These are phyloP conservation scores for Platyscapa corneri DNA, from an alignment of 1,140 invertebrate species.

Conservation along the genomic window DNA sequence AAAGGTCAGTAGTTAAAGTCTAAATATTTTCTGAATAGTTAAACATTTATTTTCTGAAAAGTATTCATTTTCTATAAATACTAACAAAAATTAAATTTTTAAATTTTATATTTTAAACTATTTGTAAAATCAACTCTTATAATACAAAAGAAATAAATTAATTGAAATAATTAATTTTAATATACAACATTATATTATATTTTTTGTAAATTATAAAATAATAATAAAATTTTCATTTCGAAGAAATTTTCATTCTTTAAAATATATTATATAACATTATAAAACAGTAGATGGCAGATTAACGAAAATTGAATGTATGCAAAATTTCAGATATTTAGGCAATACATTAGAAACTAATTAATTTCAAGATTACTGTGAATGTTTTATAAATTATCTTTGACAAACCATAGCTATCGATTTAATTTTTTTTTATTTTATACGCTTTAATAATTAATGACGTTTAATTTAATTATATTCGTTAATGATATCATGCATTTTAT, in stretches of 20 bases:
- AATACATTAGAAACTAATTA: no score
- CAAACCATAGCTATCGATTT: no score
- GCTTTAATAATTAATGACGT: no score
- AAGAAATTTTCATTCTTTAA: slow-evolving; percentile 4
- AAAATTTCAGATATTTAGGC: no score
- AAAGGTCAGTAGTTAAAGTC: slow-evolving; percentile 17
- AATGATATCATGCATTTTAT: no score
- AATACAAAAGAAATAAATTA: slow-evolving; percentile 17
- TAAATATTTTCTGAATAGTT: slow-evolving; percentile 36
- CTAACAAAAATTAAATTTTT: background rate
- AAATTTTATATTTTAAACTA: slow-evolving; percentile 9
- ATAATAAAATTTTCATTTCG: slow-evolving; percentile 51
- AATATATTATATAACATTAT: slow-evolving; percentile 4
- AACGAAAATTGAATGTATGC: slow-evolving; percentile 18
- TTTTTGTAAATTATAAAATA: slow-evolving; percentile 61
- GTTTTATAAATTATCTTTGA: no score
- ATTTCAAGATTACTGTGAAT: no score
- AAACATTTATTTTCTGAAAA: no score
- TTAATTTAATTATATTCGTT: no score
- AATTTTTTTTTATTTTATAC: no score
- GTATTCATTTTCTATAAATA: background rate
- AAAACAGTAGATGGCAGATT: background rate
- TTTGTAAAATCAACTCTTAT: slow-evolving; percentile 5
- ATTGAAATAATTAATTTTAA: slow-evolving; percentile 46
- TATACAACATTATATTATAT: slow-evolving; percentile 50